Percentiles rank a stretch among this genome's conserved stretches.
These are phyloP conservation scores for Furnarius figulus DNA, from an alignment of 2,113 vertebrate species.

Conservation along the genomic window DNA sequence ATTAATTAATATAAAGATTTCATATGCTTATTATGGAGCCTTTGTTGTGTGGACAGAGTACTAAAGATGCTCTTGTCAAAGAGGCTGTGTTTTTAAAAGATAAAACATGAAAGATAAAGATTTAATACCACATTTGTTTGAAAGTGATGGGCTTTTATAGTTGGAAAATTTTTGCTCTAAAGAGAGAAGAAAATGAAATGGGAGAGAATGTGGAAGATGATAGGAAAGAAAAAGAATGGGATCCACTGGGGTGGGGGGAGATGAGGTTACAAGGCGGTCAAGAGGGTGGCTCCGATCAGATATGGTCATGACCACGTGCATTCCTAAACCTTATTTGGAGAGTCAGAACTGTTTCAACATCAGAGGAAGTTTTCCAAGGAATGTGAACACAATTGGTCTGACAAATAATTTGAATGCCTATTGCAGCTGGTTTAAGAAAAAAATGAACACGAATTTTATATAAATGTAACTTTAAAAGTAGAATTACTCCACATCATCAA, in stretches of 20 bases:
- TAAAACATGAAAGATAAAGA: neutral
- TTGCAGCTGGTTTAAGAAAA: neutral
- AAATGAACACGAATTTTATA: neutral
- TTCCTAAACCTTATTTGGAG: neutral
- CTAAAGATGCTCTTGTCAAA: neutral
- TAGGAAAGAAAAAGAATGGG: neutral
- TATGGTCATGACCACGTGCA: fast-evolving
- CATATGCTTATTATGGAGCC: neutral
- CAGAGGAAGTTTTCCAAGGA: neutral
- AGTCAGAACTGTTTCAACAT: neutral
- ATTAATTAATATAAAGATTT: neutral
- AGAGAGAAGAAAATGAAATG: neutral
- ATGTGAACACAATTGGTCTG: neutral
- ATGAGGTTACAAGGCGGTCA: neutral
- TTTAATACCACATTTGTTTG: neutral
- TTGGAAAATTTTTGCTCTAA: neutral
- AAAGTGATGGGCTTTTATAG: neutral
- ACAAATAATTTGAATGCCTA: neutral
- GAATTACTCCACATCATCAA: neutral
- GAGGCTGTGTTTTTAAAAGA: neutral
- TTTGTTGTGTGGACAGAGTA: neutral
- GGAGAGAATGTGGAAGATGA: neutral
- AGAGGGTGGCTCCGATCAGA: neutral
- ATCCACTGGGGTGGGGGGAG: neutral
- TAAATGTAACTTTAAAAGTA: neutral